A percentile compares a stretch with the other conserved stretches of the same genome.
Conservation (phyloP, 2,797 vertebrate species). For the Protonibea diacanthus region DNA sequence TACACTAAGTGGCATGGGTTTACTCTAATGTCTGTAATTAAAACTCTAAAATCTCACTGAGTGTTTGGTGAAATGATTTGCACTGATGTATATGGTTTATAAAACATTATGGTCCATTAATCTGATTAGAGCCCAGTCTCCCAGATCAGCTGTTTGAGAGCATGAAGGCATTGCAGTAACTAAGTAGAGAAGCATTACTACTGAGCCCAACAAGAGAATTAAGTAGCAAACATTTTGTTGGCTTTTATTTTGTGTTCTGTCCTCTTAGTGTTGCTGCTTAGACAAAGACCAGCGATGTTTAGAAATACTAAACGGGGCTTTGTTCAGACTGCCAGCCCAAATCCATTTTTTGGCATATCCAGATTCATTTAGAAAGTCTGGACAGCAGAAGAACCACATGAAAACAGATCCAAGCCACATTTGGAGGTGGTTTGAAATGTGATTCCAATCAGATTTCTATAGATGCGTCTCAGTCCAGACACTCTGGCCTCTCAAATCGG, state of each 20-base stretch:
- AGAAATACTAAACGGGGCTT: background rate
- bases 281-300: background rate
- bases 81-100: background rate
- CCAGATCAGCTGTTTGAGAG: background rate
- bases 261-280: background rate
- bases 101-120: background rate
- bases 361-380: too few species aligned
- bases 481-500: too few species aligned
- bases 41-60: background rate
- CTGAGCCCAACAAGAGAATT: background rate
- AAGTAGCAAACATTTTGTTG: background rate
- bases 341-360: too few species aligned
- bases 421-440: background rate
- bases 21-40: constrained; percentile 6
- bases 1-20: constrained; percentile 9
- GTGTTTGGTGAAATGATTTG: constrained; percentile 1
- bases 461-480: too few species aligned
- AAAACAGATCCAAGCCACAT: too few species aligned
- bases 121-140: background rate
- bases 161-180: background rate
- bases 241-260: background rate
- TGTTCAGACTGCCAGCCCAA: background rate
- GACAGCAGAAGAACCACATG: too few species aligned
- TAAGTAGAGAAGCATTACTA: background rate
- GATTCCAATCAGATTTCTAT: background rate